Conservation (phyloP, 2,888 invertebrate species). For the Melieria picta region DNA sequence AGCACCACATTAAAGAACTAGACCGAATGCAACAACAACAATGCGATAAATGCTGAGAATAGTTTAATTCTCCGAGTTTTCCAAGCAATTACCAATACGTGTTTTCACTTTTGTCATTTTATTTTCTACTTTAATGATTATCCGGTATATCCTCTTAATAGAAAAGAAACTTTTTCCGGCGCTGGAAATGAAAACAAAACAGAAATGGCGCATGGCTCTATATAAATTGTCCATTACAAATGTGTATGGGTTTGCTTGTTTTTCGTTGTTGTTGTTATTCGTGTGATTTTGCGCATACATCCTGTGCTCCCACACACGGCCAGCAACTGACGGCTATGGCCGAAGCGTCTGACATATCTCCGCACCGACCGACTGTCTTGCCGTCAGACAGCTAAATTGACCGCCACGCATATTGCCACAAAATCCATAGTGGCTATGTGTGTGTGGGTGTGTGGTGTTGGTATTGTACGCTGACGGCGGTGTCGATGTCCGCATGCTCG, state of each 20-base stretch:
- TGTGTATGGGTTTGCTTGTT: no score
- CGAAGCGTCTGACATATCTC: no score
- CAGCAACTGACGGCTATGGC: no score
- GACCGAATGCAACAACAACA: no score
- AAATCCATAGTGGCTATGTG: background rate
- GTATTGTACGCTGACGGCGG: conserved; percentile 1
- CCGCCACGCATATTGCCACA: no score
- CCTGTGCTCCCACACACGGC: no score
- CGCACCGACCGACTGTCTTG: no score
- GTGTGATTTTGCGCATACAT: background rate
- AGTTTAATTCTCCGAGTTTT: conserved; percentile 5
- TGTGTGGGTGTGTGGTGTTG: background rate
- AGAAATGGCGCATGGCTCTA: conserved; percentile 21
- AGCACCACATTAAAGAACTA: no score
- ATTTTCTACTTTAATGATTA: conserved; percentile 48
- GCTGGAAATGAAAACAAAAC: conserved; percentile 22
- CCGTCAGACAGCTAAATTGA: no score
- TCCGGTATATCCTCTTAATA: conserved; percentile 48
- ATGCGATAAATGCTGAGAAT: no score
- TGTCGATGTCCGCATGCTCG: background rate
- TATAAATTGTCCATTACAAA: conserved; percentile 1
- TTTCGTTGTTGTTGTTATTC: background rate
- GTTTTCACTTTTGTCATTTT: conserved; percentile 18
- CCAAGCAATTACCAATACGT: conserved; percentile 22
- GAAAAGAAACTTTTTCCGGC: conserved; percentile 41